These are phyloP conservation scores for Columba livia DNA, from an alignment of 2,113 vertebrate species.

Conservation along the genomic window DNA sequence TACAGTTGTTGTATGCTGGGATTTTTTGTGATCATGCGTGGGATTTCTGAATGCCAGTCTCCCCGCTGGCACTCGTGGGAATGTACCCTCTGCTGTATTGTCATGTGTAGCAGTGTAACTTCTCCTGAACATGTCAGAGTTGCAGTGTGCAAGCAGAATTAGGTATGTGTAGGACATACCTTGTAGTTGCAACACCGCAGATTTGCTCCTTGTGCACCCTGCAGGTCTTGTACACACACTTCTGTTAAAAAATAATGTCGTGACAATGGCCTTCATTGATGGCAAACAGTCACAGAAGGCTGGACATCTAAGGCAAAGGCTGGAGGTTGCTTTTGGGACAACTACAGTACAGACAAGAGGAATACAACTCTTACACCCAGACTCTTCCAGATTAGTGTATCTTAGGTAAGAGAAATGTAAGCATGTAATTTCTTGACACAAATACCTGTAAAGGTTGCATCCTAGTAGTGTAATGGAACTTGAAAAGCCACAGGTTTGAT, in stretches of 20 bases:
- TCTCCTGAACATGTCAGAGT: neutral
- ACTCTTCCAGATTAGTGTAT: neutral
- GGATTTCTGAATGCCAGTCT: neutral
- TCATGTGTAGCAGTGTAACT: neutral
- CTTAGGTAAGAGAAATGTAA: neutral
- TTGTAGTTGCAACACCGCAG: neutral
- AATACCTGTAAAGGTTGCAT: neutral
- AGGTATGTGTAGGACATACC: neutral
- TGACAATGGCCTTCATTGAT: neutral
- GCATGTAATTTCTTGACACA: neutral
- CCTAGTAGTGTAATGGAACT: neutral
- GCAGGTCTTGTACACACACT: neutral
- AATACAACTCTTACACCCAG: neutral
- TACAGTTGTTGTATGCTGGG: neutral
- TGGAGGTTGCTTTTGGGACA: neutral
- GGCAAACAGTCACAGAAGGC: neutral
- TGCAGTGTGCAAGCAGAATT: neutral
- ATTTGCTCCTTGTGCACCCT: neutral
- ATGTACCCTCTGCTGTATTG: neutral
- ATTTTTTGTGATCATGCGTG: accelerated
- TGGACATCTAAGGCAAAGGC: neutral
- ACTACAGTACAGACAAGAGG: neutral
- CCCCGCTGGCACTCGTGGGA: neutral
- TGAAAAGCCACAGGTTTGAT: neutral
- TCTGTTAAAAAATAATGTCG: neutral